These are phyloP conservation scores for Polydrusus pterygomalis DNA, from an alignment of 2,888 invertebrate genomes.

Conservation along the genomic window DNA sequence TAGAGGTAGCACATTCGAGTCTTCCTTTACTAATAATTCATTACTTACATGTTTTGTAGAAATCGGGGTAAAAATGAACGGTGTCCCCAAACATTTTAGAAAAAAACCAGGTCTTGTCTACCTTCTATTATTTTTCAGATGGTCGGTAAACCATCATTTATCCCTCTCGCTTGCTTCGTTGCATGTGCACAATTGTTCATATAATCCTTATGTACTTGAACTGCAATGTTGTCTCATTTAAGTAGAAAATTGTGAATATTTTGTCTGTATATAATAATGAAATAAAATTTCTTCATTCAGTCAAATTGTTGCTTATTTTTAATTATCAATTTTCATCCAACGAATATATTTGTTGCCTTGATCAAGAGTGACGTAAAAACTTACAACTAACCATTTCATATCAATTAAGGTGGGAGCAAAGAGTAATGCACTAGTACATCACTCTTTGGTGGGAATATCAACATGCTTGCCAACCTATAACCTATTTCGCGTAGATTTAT, in stretches of 20 bases:
- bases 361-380: no score
- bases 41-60: no score
- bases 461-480: no score
- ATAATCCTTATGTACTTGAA: conserved; percentile 68
- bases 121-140: not conserved
- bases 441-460: no score
- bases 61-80: not conserved
- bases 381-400: no score
- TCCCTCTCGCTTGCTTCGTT: conserved; percentile 61
- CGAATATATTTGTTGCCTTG: no score
- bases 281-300: conserved; percentile 57
- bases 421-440: no score
- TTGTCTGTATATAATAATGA: conserved; percentile 66
- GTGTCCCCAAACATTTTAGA: not conserved
- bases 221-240: conserved; percentile 61
- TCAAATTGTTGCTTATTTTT: not conserved
- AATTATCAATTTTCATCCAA: not conserved
- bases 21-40: no score
- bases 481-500: no score
- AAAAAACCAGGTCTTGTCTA: not conserved
- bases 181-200: conserved; percentile 72
- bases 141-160: conserved; percentile 20
- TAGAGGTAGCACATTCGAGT: no score
- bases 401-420: no score
- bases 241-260: conserved; percentile 65